Conservation (phyloP, 2,888 invertebrate species). For the Dendrolimus houi region DNA sequence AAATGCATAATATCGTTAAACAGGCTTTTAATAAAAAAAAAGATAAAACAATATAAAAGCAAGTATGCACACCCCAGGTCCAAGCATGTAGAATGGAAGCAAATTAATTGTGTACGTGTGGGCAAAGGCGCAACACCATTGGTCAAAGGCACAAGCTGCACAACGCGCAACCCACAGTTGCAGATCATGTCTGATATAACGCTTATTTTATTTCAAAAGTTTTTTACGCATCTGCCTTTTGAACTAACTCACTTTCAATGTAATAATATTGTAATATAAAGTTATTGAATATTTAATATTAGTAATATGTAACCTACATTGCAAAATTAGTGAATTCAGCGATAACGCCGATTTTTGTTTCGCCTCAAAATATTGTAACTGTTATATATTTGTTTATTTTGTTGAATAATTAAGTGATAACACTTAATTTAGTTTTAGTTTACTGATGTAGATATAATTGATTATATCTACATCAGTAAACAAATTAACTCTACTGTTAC, state of each 20-base stretch:
- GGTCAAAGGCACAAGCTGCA: conserved; percentile 58
- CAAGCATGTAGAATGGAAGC: not conserved
- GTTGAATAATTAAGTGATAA: no score
- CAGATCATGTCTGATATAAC: conserved; percentile 59
- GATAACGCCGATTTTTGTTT: no score
- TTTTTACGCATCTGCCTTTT: conserved; percentile 57
- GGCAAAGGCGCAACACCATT: conserved; percentile 33
- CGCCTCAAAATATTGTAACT: no score
- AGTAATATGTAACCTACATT: no score
- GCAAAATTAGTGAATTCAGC: no score
- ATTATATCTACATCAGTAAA: no score
- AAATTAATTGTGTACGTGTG: conserved; percentile 44
- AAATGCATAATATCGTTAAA: not conserved
- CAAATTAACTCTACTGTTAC: no score
- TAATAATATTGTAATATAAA: conserved; percentile 19
- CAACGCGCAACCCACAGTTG: conserved; percentile 42
- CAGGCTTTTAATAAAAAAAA: not conserved
- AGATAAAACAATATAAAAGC: not conserved
- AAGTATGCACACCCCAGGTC: not conserved
- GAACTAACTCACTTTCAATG: conserved; percentile 9
- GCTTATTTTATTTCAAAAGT: conserved; percentile 41
- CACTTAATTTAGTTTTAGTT: no score
- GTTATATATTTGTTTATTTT: no score
- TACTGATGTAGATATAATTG: no score
- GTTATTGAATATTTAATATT: no score